A percentile compares a stretch with the other conserved stretches of the same genome.
Evolutionary conservation across 2,888 invertebrate species (phyloP).

Genomic region (Tenthredo mesomela): DNA sequence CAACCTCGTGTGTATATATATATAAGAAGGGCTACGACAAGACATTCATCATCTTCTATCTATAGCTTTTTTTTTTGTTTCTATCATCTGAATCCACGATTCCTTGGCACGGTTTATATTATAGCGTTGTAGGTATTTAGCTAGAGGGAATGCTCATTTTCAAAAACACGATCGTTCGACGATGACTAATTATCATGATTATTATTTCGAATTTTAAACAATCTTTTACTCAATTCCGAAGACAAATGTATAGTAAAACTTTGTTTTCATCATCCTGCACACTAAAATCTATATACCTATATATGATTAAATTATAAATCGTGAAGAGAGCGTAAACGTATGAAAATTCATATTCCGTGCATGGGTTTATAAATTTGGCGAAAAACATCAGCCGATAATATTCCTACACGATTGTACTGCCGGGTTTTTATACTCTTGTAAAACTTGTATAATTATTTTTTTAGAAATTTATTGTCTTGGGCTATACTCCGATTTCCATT

Average conservation of each 20-base stretch:
- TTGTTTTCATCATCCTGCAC: no score
- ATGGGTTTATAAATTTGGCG: no score
- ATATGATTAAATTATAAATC: no score
- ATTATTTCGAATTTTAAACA: background rate
- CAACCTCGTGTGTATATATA: conserved; percentile 12
- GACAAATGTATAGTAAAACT: background rate
- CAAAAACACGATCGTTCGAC: background rate
- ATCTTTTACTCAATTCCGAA: background rate
- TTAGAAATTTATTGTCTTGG: background rate
- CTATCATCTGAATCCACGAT: background rate
- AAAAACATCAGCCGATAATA: no score
- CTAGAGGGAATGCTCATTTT: background rate
- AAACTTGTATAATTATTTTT: background rate
- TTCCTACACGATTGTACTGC: no score
- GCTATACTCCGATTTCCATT: background rate
- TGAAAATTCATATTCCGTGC: no score
- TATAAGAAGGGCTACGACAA: conserved; percentile 19
- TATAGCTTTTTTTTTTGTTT: background rate
- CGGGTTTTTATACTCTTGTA: background rate
- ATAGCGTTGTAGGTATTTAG: background rate
- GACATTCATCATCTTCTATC: background rate
- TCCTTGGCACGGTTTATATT: background rate
- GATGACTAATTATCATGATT: background rate
- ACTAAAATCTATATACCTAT: no score
- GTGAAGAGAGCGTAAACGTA: background rate